These are phyloP conservation scores for Drosophila dunni DNA, from an alignment of 1,140 invertebrate species.

Conservation along the genomic window DNA sequence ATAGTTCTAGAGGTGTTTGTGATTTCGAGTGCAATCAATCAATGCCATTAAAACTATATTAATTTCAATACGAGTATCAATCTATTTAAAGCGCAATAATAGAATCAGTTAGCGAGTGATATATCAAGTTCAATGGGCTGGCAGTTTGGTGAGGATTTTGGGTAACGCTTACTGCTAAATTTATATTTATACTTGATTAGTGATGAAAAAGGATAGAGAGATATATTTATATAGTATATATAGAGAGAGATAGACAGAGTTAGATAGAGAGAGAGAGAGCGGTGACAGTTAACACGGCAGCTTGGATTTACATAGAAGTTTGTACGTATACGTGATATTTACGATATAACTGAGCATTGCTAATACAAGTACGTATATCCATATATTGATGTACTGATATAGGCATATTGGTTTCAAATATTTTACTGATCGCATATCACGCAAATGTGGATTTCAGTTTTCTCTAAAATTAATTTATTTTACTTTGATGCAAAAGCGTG, in stretches of 20 bases:
- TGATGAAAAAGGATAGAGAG: conserved; percentile 48
- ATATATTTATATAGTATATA: conserved; percentile 11
- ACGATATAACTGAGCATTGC: conserved; percentile 74
- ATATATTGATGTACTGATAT: conserved; percentile 57
- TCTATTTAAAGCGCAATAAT: conserved; percentile 73
- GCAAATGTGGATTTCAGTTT: conserved; percentile 63
- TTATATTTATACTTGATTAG: conserved; percentile 46
- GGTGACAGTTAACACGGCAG: conserved; percentile 70
- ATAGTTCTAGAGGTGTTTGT: conserved; percentile 35
- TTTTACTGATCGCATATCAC: conserved; percentile 77
- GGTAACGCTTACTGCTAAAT: conserved; percentile 42
- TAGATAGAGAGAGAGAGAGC: conserved; percentile 54
- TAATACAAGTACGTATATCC: conserved; percentile 60
- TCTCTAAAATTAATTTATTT: conserved; percentile 44
- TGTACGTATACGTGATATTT: conserved; percentile 75
- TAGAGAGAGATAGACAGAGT: conserved; percentile 46
- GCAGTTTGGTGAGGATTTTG: conserved; percentile 36
- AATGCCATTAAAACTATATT: conserved; percentile 23
- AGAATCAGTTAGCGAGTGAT: conserved; percentile 37
- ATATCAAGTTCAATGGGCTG: conserved; percentile 42
- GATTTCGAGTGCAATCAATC: conserved; percentile 38
- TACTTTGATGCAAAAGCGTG: conserved; percentile 83
- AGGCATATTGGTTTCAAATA: conserved; percentile 68
- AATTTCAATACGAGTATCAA: conserved; percentile 32
- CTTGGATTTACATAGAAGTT: conserved; percentile 72